These are phyloP conservation scores for Aethina tumida DNA, from an alignment of 1,140 invertebrate genomes.

Conservation along the genomic window DNA sequence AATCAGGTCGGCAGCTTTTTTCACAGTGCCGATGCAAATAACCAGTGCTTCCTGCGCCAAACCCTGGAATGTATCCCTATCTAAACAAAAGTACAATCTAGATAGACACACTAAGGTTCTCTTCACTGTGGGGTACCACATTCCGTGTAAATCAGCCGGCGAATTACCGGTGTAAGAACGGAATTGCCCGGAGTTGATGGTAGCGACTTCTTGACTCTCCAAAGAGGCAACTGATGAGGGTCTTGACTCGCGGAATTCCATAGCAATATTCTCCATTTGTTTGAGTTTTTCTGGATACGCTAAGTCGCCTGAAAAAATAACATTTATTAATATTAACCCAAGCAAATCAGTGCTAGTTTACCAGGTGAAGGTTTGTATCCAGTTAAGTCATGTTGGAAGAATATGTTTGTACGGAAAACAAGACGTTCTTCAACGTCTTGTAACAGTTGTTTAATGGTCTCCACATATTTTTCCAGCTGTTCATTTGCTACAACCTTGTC, in stretches of 20 bases:
- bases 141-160: conserved; percentile 89
- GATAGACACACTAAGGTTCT: conserved; percentile 91
- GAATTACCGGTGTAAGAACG: conserved; percentile 34
- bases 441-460: conserved; percentile 74
- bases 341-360: too few species aligned
- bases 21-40: conserved; percentile 84
- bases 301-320: too few species aligned
- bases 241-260: conserved; percentile 51
- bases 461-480: conserved; percentile 72
- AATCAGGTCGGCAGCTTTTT: conserved; percentile 64
- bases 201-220: conserved; percentile 57
- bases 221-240: conserved; percentile 54
- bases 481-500: conserved; percentile 82
- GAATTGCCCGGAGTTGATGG: conserved; percentile 39
- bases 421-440: conserved; percentile 95
- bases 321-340: too few species aligned
- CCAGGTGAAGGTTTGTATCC: conserved; percentile 83
- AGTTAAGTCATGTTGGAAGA: conserved; percentile 84
- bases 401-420: conserved; percentile 92
- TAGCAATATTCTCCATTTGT: conserved; percentile 90
- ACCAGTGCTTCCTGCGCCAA: conserved; percentile 91
- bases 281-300: conserved; percentile 95
- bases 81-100: conserved; percentile 89
- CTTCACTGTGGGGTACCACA: conserved; percentile 98
- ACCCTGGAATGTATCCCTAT: conserved; percentile 91